Percentiles rank a stretch among this genome's conserved stretches.
phyloP scores from a whole-genome alignment of 2,113 vertebrate species.

The Carlito syrichta region DNA sequence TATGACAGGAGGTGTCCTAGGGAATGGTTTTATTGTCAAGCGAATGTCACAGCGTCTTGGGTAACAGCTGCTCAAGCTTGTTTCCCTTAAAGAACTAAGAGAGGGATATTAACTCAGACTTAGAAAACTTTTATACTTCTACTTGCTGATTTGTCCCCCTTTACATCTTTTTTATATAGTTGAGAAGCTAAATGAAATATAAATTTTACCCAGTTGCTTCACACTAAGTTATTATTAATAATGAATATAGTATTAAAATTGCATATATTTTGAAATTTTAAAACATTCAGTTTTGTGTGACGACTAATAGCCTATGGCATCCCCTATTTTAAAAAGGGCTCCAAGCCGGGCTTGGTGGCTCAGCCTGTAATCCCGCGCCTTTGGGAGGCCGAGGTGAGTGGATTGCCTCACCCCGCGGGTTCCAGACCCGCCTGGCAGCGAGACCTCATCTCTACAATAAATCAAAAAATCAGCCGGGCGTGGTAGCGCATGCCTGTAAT shows the following conservation, averaged over 20 bases:
- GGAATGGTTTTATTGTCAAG: constrained; percentile 69
- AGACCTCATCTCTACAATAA: no score
- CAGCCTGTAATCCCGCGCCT: no score
- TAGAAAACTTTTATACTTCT: constrained; percentile 59
- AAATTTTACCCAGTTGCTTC: not conserved
- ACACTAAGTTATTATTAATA: constrained; percentile 19
- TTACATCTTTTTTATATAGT: constrained; percentile 36
- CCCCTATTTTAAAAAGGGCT: constrained; percentile 25
- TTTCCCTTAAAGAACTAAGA: constrained; percentile 65
- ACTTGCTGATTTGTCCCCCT: not conserved
- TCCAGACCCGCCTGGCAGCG: no score
- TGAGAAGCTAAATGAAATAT: constrained; percentile 4
- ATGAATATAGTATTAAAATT: not conserved
- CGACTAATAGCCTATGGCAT: constrained; percentile 56
- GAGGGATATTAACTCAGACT: constrained; percentile 63
- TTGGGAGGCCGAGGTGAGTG: no score
- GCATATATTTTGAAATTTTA: constrained; percentile 50
- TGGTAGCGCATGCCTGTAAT: no score
- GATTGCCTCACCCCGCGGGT: no score
- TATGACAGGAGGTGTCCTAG: constrained; percentile 11
- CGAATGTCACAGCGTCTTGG: constrained; percentile 53
- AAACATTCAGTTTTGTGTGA: constrained; percentile 19
- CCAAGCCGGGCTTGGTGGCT: no score
- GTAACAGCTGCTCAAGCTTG: constrained; percentile 53
- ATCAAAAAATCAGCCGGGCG: no score